Base-by-base conservation (phyloP, 2,888 invertebrate genomes). In the Schrankia costaestrigalis region DNA sequence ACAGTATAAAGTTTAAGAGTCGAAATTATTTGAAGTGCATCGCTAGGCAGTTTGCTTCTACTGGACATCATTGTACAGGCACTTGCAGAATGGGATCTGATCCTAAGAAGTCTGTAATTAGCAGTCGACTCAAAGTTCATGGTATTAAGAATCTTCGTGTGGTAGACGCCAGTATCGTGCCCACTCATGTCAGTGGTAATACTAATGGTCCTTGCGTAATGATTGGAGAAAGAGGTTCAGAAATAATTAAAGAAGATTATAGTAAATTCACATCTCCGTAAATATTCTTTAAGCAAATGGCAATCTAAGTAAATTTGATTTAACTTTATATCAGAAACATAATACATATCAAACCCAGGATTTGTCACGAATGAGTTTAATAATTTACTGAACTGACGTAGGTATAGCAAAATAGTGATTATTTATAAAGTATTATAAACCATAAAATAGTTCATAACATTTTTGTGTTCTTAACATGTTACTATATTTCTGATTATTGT, bases 141-240 rank as follows among this genome's bases (percentile, higher is more conserved):
- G 91, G 91, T 0, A 73, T 91, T 1, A 77, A 80, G 34, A 74
- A 85, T 6, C 64, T 92, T 6, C 69, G 92, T 32, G 90, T 92
- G 1, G 90, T 90, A 2, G 92, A 92, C 50, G 90, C 90, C 1
- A 90, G 90, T 42, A 78, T 92, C 4, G 92, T 92, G 89, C 92
- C 92, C 0, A 75, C 75, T 19, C 88, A 90, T 1, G 78, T 84
- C 0, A 89, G 90, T 6, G 91, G 90, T 0, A 90, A 91, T 49
- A 91, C 90, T 1, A 88, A 90, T 46, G 90, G 90, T 1, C 89
- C 91, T 1, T 75, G 81, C 3, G 80, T 90, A 6, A 91, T 91
- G 91, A 88, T 91, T 13, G 91, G 82, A 0, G 91, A 91, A 51
- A 90, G 90, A 60, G 90, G 87, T 0, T 72, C 89, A 1, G 91